Evolutionary conservation across 2,113 vertebrate genomes (phyloP).

Genomic region (Cinclus cinclus): DNA sequence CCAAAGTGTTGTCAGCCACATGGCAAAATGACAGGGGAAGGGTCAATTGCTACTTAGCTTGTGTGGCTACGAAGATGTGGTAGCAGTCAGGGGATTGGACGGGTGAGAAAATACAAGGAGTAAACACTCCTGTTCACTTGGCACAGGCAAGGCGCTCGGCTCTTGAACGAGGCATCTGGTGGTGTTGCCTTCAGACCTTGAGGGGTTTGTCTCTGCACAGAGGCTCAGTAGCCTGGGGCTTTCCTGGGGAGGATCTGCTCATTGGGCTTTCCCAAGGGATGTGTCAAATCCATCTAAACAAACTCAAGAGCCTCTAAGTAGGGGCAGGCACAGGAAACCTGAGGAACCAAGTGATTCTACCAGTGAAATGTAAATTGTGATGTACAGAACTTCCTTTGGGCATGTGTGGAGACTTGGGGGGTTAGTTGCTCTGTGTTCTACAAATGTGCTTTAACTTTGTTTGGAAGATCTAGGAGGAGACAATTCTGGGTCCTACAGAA

Average conservation of each 20-base stretch:
- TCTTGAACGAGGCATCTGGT: neutral
- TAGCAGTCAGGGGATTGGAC: neutral
- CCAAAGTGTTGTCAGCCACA: rapidly evolving
- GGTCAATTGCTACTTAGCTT: neutral
- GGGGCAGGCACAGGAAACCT: neutral
- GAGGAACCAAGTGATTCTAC: neutral
- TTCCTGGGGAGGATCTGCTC: neutral
- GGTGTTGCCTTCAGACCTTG: neutral
- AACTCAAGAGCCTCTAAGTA: neutral
- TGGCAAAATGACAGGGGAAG: neutral
- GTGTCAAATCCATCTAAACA: neutral
- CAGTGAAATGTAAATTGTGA: neutral
- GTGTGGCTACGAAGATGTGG: neutral
- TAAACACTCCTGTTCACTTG: neutral
- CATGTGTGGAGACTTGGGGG: neutral
- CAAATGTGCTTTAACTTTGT: neutral
- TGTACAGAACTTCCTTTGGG: neutral
- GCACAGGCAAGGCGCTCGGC: neutral
- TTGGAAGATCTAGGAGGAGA: neutral
- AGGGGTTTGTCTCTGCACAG: neutral
- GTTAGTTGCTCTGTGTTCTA: neutral
- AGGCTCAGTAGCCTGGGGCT: neutral
- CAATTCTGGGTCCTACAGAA: neutral
- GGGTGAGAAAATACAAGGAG: neutral
- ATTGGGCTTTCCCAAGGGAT: too few relatives aligned